Evolutionary conservation across 1,140 invertebrate species (phyloP), one percentile per base, ranked within the genome.

Genomic region (Vollenhovia emeryi): DNA sequence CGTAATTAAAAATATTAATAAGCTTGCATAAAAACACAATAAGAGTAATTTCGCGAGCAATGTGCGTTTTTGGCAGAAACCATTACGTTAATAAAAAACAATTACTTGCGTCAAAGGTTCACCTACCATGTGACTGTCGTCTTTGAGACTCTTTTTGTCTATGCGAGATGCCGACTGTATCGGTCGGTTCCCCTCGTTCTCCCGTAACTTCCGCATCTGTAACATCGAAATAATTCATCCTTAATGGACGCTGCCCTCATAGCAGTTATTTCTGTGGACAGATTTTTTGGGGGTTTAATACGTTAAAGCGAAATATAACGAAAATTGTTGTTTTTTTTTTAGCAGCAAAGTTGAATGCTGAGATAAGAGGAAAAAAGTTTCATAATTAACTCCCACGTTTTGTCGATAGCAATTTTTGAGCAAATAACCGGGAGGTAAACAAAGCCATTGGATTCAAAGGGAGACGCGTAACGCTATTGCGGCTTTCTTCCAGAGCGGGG

Each of bases 191-290:
- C 89, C 92, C 88, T 94, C 92, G 88, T 86, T 93, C 85, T 92
- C 93, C 86, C 91, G 90, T 87, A 93, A 91, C 91, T 94, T 94
- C 86, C 92, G 92, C 93, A 93, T 93, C 93, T 94, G 90, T 68
- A 93, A 93, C 71, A 90, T 86, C 40, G 55, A 83, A 71, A 64
- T 75, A 62, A 80, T 71, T 83, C 36, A 30, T 21, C n/a, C 11
- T 33, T 18, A 64, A 78, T 27, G 18, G 4, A 36, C 11, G 13
- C 27, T 45, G 30, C 9, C 36, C 27, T 15, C 24, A 21, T 18
- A 33, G 15, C 21, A 7, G 3, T 55, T 74, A 36, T 48, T 64
- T 0, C n/a, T 30, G 1, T 13, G 27, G 13, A 2, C 36, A 27
- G 6, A 74, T 18, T 57, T 57, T 27, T 60, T 18, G 5, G 0